Percentiles rank a stretch among this genome's conserved stretches.
Evolutionary conservation across 2,113 vertebrate genomes (phyloP).

Genomic region (Myiozetetes cayanensis): DNA sequence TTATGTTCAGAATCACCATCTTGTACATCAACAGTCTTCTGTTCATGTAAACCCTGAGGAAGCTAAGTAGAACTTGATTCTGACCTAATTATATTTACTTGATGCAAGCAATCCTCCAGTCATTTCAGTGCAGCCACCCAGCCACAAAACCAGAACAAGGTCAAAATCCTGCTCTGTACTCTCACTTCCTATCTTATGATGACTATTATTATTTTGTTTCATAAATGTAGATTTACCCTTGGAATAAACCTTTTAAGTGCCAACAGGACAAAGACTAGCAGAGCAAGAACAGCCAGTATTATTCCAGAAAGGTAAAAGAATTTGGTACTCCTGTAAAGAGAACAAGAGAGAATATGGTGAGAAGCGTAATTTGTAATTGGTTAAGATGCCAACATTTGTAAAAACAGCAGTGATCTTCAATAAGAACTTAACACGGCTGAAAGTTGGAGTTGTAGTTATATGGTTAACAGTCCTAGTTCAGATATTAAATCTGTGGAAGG

Average conservation of each 20-base stretch:
- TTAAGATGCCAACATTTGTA: not conserved
- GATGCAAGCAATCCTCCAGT: not conserved
- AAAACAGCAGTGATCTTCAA: not conserved
- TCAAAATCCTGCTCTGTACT: not conserved
- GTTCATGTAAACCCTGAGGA: not conserved
- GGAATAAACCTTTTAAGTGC: slow-evolving; percentile 72
- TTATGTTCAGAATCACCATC: not conserved
- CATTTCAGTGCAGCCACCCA: not conserved
- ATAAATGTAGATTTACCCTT: slow-evolving; percentile 65
- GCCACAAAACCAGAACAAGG: not conserved
- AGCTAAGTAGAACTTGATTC: not conserved
- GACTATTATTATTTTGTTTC: not conserved
- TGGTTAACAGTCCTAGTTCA: not conserved
- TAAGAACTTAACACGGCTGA: not conserved
- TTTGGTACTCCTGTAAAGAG: slow-evolving; percentile 67
- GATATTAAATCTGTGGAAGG: not conserved
- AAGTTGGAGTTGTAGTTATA: not conserved
- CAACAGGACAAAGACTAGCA: slow-evolving; percentile 74
- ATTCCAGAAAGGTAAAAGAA: slow-evolving; percentile 75
- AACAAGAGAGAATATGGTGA: slow-evolving; percentile 22
- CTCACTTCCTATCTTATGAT: not conserved
- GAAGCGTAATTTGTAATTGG: not conserved
- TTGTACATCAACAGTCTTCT: not conserved
- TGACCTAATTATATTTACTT: not conserved
- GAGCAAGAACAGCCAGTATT: slow-evolving; percentile 69